phyloP scores from a whole-genome alignment of 2,113 vertebrate genomes.

The Tachycineta bicolor region DNA sequence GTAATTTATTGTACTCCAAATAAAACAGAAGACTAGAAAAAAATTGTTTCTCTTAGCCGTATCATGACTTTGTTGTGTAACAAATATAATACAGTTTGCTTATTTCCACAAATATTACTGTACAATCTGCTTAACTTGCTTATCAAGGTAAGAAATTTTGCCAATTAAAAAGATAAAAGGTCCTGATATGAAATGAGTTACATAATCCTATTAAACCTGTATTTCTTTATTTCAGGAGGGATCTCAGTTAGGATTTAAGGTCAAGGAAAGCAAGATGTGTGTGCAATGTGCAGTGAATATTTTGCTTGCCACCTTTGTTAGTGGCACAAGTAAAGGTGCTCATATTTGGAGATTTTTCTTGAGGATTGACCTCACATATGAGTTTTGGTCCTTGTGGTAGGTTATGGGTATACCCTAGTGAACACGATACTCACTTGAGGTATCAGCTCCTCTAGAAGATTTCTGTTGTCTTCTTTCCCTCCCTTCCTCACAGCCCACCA shows the following conservation, averaged over 20 bases:
- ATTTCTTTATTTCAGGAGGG: background rate
- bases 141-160: background rate
- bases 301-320: background rate
- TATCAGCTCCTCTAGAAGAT: background rate
- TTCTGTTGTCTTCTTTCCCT: background rate
- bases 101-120: background rate
- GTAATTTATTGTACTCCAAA: background rate
- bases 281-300: background rate
- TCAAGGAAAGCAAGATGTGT: background rate
- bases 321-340: background rate
- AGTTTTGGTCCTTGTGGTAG: background rate
- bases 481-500: background rate
- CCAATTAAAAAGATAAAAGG: background rate
- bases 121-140: background rate
- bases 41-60: background rate
- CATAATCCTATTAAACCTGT: background rate
- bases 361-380: rapidly evolving
- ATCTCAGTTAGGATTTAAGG: background rate
- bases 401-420: background rate
- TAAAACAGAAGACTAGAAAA: background rate
- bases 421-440: background rate
- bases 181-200: background rate
- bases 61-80: background rate
- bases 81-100: background rate
- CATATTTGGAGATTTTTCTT: background rate